Evolutionary conservation across 2,113 vertebrate species (phyloP), one percentile per base, ranked within the genome.

Genomic region (Thalassoma bifasciatum): DNA sequence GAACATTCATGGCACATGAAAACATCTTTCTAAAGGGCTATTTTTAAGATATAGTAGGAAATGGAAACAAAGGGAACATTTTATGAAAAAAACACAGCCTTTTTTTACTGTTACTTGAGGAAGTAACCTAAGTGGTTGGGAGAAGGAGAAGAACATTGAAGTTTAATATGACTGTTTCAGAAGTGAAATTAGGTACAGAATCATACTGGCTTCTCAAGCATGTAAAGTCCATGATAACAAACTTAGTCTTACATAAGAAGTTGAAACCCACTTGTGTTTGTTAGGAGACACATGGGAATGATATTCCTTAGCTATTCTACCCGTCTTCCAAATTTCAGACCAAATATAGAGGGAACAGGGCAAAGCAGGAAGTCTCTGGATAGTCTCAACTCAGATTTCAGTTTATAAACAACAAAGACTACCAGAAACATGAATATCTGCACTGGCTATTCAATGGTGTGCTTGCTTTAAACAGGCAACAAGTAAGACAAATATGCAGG

Each of bases 201-300:
- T 68, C 58, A 1, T 23, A 37, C 42, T 38, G 51, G 37, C 17
- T 53, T 64, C 42, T 24, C 54, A 81, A 63, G 60, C 62, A 23
- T 83, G 34, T 72, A 46, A 66, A 68, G 75, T 83, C 68, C 63
- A 66, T 79, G 79, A 54, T 66, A 68, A 74, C 77, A 75, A 79
- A 75, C 68, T 17, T 5, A 11, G 23, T 37, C 67, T 92, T 88
- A 85, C 62, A 64, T 78, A 91, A 88, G 46, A 64, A 63, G 60
- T 34, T 19, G 21, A 77, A 82, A 84, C 87, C 74, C 73, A 56
- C 65, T 69, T 75, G 54, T 57, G 37, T 58, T 36, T 77, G 67
- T 75, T 58, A 52, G 54, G 57, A 67, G 16, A 64, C 40, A 42
- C 79, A 75, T 74, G 74, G 67, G 65, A 78, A 85, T 75, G 34